phyloP scores from a whole-genome alignment of 2,888 invertebrate genomes.

The Hirudinaria manillensis region DNA sequence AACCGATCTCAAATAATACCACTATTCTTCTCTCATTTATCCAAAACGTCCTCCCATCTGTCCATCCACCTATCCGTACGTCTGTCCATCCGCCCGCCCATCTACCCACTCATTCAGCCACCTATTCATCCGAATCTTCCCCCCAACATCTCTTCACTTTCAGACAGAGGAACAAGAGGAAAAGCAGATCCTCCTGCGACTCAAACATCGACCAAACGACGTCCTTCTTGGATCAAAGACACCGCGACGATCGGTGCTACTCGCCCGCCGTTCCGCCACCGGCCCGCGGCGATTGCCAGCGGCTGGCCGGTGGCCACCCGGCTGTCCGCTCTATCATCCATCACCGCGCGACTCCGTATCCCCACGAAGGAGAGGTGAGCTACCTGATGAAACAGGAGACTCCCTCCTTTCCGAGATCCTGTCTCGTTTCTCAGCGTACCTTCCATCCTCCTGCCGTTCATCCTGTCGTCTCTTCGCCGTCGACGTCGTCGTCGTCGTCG shows the following conservation, averaged over 20 bases:
- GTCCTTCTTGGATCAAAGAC: not conserved
- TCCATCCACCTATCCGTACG: not conserved
- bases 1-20: no score
- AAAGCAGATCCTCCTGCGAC: not conserved
- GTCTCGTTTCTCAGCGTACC: not conserved
- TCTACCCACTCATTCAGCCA: no score
- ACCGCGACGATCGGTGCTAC: not conserved
- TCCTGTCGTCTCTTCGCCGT: not conserved
- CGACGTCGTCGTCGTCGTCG: not conserved
- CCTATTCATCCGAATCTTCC: no score
- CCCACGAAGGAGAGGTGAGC: no score
- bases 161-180: not conserved
- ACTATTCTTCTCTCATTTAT: no score
- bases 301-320: not conserved
- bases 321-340: no score
- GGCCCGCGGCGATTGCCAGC: not conserved
- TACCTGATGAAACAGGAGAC: no score
- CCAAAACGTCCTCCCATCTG: not conserved
- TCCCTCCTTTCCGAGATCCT: not conserved
- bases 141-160: no score
- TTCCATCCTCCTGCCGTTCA: not conserved
- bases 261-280: not conserved
- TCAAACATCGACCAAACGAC: not conserved
- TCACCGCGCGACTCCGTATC: not conserved
- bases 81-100: no score